phyloP scores from a whole-genome alignment of 1,140 invertebrate genomes.

The Aphelinus certus region DNA sequence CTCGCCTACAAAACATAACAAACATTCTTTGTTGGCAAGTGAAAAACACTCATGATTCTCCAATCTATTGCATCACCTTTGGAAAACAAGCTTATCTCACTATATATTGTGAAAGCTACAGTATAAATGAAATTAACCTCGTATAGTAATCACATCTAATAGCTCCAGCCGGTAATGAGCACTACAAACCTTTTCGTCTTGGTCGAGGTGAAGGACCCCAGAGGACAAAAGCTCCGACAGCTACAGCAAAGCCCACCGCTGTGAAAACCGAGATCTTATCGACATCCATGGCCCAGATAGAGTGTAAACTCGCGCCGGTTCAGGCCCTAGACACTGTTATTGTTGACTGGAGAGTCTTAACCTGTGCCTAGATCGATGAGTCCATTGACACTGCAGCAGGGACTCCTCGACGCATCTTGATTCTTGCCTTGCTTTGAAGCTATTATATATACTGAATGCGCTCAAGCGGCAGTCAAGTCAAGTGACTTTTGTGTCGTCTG shows the following conservation, averaged over 20 bases:
- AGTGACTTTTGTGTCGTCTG: not conserved
- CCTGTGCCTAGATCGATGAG: constrained; percentile 21
- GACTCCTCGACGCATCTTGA: not conserved
- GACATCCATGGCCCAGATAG: constrained; percentile 68
- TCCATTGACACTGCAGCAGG: constrained; percentile 10
- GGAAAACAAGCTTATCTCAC: too few relatives aligned
- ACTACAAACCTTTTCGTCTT: constrained; percentile 57
- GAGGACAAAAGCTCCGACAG: constrained; percentile 80
- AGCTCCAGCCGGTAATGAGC: not conserved
- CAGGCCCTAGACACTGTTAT: constrained; percentile 12
- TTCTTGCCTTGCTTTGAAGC: not conserved
- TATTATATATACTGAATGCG: not conserved
- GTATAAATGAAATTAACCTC: not conserved
- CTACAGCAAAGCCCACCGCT: constrained; percentile 78
- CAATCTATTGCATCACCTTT: too few relatives aligned
- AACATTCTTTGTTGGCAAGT: too few relatives aligned
- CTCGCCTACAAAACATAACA: constrained; percentile 65
- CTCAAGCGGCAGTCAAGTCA: not conserved
- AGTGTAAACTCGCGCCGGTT: too few relatives aligned
- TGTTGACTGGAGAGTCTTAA: constrained; percentile 9
- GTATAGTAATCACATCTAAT: not conserved
- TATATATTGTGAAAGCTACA: not conserved
- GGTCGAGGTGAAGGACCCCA: constrained; percentile 76
- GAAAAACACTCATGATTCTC: too few relatives aligned
- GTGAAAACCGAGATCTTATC: constrained; percentile 76